Evolutionary conservation across 2,797 vertebrate species (phyloP), one percentile per base, ranked within the genome.

Genomic region (Hippopotamyrus pictus): DNA sequence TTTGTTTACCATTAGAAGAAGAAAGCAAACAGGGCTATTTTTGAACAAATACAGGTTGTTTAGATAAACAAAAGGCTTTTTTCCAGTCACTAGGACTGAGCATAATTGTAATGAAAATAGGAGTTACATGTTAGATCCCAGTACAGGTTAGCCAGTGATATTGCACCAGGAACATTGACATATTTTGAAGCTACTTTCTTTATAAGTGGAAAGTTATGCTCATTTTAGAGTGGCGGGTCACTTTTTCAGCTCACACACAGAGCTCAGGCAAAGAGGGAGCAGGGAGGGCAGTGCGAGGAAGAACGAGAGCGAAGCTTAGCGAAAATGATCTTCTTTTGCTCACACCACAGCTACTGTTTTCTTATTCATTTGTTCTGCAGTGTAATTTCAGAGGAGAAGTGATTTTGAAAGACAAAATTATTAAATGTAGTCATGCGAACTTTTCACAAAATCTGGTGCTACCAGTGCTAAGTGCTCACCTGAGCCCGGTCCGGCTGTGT

Each of bases 171-270:
- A 88, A 22, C 53, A 17, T 51, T 85, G 82, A 50, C 82, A 46
- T 14, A 33, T 73, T 87, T 51, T 87, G 86, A 19, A 33, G 53
- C 29, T 73, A 53, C 87, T 59, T 33, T 85, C 73, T 87, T 65
- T 76, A 41, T 51, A 46, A 57, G 33, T 65, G 87, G 53, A 51
- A 57, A 79, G 33, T 41, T 59, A 46, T 33, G 44, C 87, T 90
- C 79, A 54, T 87, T 88, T 90, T n/a, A 82, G 50, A 88, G 79
- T 90, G 87, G 79, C 79, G 4, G 87, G 89, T 90, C 89, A 90
- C 46, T 54, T 85, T 48, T 17, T 33, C 79, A 44, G 57, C 37
- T 37, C n/a, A 46, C 53, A 53, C 48, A 48, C 83, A 76, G 51
- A 53, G 62, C 88, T 73, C 48, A 29, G 44, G 82, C 44, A 22